Base-by-base conservation (phyloP, 2,888 invertebrate species). In the Xanthia icteritia region DNA sequence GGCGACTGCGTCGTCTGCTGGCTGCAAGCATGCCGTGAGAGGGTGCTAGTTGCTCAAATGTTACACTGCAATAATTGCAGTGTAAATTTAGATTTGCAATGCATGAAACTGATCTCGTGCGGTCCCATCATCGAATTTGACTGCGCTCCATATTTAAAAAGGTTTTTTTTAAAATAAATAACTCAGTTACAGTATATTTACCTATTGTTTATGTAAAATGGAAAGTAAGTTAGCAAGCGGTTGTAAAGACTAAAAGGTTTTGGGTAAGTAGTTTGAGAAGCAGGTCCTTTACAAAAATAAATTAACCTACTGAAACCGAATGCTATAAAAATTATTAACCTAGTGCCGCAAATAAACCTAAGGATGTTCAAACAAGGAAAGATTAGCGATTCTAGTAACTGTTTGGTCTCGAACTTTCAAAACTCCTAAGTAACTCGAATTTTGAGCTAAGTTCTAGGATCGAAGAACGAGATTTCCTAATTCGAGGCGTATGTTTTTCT, bases 51-150 rank as follows among this genome's bases (percentile, higher is more conserved):
- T 54, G 48, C 66, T 66, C 27, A 27, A 36, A 15, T 15, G 54
- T 48, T 61, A 61, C 48, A 42, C 9, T 63, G 42, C 67, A 54
- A 68, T 31, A 31, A 31, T 31, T 31, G 31, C 31, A 31, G 31
- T 31, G 31, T 31, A 31, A 31, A 31, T 71, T 45, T 27, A 48
- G 27, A 84, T 85, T 77, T 74, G 68, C 68, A 77, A 74, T 83
- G 68, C 73, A 77, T 83, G 67, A 82, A 69, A 39, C 23, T 36
- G 67, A n/a, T 51, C 39, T 66, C 69, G 13, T n/a, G 39, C n/a
- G 23, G 56, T 13, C 36, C 58, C 4, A 8, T n/a, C 61, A 63
- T 66, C 58, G 66, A 76, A 66, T 63, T 73, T 63, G n/a, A 51
- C 60, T 42, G n/a, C 61, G 39, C 13, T 64, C 23, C 27, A 13